A percentile compares a stretch with the other conserved stretches of the same genome.
Conservation (phyloP, 1,140 invertebrate species). For the Cyclargus thomasi region DNA sequence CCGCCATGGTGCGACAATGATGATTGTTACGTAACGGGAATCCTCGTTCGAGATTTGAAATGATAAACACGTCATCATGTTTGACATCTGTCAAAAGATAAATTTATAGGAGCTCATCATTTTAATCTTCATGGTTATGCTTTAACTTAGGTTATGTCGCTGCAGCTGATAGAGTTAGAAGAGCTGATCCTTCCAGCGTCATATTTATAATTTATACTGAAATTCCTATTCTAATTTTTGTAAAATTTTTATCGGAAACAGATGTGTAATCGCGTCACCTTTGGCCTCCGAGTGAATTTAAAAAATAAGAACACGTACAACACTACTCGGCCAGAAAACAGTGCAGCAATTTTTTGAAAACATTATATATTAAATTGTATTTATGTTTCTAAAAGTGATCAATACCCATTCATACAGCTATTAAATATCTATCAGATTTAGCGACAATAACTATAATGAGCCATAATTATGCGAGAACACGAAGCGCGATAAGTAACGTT, state of each 20-base stretch:
- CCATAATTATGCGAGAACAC: constrained; percentile 39
- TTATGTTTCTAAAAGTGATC: background rate
- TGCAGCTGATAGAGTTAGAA: too few species aligned
- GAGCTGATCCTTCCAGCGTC: too few species aligned
- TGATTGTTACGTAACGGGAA: constrained; percentile 22
- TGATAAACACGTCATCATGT: constrained; percentile 8
- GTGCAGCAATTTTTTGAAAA: too few species aligned
- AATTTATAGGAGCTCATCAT: background rate
- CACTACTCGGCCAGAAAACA: too few species aligned
- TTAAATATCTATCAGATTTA: constrained; percentile 18
- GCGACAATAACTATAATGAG: constrained; percentile 21
- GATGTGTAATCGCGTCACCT: too few species aligned
- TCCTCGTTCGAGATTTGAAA: constrained; percentile 14
- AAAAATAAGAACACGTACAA: too few species aligned
- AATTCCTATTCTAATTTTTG: too few species aligned
- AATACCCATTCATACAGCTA: constrained; percentile 1
- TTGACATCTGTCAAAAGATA: constrained; percentile 3
- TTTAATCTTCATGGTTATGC: background rate
- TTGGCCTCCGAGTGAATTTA: too few species aligned
- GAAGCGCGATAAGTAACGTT: constrained; percentile 23
- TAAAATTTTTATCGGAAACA: too few species aligned
- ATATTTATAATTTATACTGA: too few species aligned
- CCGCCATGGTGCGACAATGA: constrained; percentile 24
- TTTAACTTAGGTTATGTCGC: background rate
- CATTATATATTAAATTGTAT: background rate